Conservation (phyloP, 2,888 invertebrate genomes). For the Dynastes hyllus region DNA sequence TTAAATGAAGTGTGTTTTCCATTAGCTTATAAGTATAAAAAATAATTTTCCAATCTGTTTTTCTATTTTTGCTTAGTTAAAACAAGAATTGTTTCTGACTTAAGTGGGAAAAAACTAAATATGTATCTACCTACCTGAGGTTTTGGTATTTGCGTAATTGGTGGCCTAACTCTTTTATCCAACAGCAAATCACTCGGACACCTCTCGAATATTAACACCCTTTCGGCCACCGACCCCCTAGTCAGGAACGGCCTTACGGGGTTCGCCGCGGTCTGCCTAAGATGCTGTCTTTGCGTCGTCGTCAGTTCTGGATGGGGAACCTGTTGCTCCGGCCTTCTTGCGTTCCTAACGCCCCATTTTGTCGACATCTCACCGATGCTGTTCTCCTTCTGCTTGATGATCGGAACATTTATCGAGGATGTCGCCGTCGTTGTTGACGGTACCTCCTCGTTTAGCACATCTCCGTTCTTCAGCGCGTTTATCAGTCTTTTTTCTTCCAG, state of each 20-base stretch:
- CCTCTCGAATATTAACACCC: slow-evolving; percentile 92
- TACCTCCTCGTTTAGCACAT: slow-evolving; percentile 74
- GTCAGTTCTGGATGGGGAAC: slow-evolving; percentile 82
- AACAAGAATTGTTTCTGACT: too few relatives aligned
- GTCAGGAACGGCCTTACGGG: slow-evolving; percentile 90
- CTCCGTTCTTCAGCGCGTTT: slow-evolving; percentile 85
- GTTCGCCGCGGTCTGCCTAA: slow-evolving; percentile 71
- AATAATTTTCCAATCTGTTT: too few relatives aligned
- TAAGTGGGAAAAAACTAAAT: too few relatives aligned
- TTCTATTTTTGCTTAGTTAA: too few relatives aligned
- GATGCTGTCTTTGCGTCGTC: slow-evolving; percentile 76
- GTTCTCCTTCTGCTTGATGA: slow-evolving; percentile 58
- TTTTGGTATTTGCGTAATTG: slow-evolving; percentile 63
- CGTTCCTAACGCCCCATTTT: slow-evolving; percentile 68
- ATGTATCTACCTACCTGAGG: slow-evolving; percentile 65
- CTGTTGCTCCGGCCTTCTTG: slow-evolving; percentile 71
- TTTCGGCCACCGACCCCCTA: slow-evolving; percentile 91
- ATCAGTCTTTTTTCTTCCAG: slow-evolving; percentile 86
- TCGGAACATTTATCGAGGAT: slow-evolving; percentile 36
- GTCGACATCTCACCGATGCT: slow-evolving; percentile 62
- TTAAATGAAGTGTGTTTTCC: too few relatives aligned
- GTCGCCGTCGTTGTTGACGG: slow-evolving; percentile 54
- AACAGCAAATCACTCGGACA: slow-evolving; percentile 87
- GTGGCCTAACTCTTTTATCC: slow-evolving; percentile 77
- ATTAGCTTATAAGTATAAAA: too few relatives aligned